A percentile compares a stretch with the other conserved stretches of the same genome.
Conservation (phyloP, 1,140 invertebrate genomes). For the Brachionus calyciflorus region DNA sequence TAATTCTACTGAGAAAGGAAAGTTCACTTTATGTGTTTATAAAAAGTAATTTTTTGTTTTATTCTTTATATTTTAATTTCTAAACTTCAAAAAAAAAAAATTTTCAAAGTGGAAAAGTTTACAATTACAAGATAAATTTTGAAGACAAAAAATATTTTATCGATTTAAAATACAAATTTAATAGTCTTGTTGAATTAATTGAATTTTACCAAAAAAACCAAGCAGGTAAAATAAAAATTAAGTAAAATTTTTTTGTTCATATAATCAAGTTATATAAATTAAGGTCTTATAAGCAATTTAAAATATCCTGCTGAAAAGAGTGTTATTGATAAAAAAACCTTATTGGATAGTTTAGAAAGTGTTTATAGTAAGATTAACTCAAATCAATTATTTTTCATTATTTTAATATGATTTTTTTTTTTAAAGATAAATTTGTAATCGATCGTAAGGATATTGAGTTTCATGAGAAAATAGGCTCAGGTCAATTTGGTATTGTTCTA, state of each 20-base stretch:
- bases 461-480: slow-evolving; percentile 44
- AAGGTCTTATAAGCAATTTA: slow-evolving; percentile 10
- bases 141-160: slow-evolving; percentile 20
- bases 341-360: slow-evolving; percentile 7
- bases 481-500: slow-evolving; percentile 42
- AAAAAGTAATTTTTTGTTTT: not conserved
- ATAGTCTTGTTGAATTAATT: not conserved
- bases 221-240: not conserved
- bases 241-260: not conserved
- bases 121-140: slow-evolving; percentile 31
- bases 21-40: slow-evolving; percentile 43
- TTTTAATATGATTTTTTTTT: not conserved
- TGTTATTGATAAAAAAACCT: slow-evolving; percentile 24
- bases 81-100: not conserved
- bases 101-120: slow-evolving; percentile 26
- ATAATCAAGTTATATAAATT: not conserved
- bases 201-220: slow-evolving; percentile 42
- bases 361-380: not conserved
- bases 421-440: slow-evolving; percentile 7
- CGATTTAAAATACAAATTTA: slow-evolving; percentile 15
- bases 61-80: not conserved
- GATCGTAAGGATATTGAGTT: slow-evolving; percentile 29
- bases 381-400: not conserved
- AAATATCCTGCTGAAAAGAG: slow-evolving; percentile 16
- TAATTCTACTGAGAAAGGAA: slow-evolving; percentile 32